A percentile compares a stretch with the other conserved stretches of the same genome.
phyloP scores from a whole-genome alignment of 2,888 invertebrate species.

The Trisateles emortualis region DNA sequence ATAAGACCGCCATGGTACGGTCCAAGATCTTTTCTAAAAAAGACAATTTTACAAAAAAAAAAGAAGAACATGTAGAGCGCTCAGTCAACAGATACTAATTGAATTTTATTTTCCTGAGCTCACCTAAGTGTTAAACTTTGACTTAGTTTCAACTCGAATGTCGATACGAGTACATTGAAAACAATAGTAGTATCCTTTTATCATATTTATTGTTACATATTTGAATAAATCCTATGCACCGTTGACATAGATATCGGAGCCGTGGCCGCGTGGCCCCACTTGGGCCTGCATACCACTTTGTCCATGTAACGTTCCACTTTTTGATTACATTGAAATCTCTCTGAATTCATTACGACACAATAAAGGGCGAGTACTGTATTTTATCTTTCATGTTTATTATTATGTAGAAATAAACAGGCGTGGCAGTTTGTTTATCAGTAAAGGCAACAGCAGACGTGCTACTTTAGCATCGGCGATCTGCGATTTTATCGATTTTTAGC shows the following conservation, averaged over 20 bases:
- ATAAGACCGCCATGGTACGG: too few species aligned
- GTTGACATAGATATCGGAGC: slow-evolving; percentile 27
- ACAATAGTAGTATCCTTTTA: slow-evolving; percentile 33
- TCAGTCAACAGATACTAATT: too few species aligned
- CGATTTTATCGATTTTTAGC: too few species aligned
- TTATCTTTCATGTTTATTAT: not conserved
- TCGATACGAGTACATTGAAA: slow-evolving; percentile 3
- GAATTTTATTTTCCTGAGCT: too few species aligned
- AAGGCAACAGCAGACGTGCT: too few species aligned
- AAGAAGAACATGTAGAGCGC: too few species aligned
- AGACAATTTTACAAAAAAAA: too few species aligned
- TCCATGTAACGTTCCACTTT: slow-evolving; percentile 51
- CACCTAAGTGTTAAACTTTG: too few species aligned
- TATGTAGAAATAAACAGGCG: not conserved
- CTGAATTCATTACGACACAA: slow-evolving; percentile 24
- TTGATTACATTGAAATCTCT: slow-evolving; percentile 32
- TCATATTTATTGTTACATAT: slow-evolving; percentile 29
- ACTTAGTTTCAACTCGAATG: not conserved
- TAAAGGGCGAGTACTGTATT: slow-evolving; percentile 14
- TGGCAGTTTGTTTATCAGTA: not conserved
- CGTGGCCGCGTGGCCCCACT: slow-evolving; percentile 19
- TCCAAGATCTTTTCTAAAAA: too few species aligned
- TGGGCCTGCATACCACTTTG: slow-evolving; percentile 45
- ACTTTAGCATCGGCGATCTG: too few species aligned
- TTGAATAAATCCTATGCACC: slow-evolving; percentile 36